These are phyloP conservation scores for Alauda arvensis DNA, from an alignment of 2,797 vertebrate species.

Conservation along the genomic window DNA sequence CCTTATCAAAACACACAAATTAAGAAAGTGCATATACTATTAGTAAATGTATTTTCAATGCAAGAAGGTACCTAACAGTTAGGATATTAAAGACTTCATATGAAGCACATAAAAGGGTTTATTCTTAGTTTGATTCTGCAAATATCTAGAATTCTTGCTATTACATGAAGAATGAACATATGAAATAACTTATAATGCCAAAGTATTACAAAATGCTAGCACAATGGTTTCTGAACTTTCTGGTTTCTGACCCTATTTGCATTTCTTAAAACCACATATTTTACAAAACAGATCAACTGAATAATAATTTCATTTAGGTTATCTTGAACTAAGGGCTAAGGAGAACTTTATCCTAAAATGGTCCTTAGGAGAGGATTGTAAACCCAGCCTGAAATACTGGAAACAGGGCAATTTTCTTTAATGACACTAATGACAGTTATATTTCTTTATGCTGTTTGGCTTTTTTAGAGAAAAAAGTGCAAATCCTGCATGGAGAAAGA, in stretches of 20 bases:
- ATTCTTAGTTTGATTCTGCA: not conserved
- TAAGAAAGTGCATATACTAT: not conserved
- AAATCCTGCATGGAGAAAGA: not conserved
- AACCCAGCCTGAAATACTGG: not conserved
- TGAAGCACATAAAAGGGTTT: not conserved
- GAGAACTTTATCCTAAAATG: not conserved
- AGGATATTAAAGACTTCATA: not conserved
- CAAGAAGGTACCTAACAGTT: not conserved
- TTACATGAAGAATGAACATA: not conserved
- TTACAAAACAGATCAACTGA: not conserved
- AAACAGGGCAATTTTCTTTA: not conserved
- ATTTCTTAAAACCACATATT: not conserved
- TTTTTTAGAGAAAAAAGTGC: not conserved
- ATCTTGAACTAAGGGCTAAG: not conserved
- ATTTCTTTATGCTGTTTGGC: not conserved
- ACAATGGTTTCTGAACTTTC: not conserved
- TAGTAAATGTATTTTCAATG: not conserved
- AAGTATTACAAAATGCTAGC: not conserved
- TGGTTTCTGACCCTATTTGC: not conserved
- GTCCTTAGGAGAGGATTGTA: not conserved
- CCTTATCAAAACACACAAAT: not conserved
- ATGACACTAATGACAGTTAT: not conserved
- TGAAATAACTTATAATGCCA: not conserved
- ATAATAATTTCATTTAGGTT: not conserved
- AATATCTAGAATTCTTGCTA: not conserved